Conservation (phyloP, 2,113 vertebrate species). For the Physeter macrocephalus region DNA sequence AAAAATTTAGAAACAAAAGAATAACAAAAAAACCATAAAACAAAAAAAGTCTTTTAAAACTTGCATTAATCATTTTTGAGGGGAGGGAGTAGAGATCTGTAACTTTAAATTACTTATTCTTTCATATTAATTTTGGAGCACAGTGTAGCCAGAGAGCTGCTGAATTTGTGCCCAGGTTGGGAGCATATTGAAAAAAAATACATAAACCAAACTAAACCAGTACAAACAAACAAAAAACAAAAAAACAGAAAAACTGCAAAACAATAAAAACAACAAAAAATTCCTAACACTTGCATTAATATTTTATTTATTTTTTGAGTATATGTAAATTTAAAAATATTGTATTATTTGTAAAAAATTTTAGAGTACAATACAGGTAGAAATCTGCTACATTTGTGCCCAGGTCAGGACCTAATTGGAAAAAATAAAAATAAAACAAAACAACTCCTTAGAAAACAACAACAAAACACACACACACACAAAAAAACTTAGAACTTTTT, state of each 20-base stretch:
- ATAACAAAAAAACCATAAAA: neutral
- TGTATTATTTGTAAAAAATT: neutral
- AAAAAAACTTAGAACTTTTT: neutral
- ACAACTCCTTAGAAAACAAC: neutral
- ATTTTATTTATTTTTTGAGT: conserved; percentile 5
- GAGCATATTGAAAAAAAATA: neutral
- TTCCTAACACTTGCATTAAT: neutral
- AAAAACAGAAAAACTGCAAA: neutral
- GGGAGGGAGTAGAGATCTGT: neutral
- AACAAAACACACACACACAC: neutral
- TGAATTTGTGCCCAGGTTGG: conserved; percentile 15
- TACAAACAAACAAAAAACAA: neutral
- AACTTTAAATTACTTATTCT: neutral
- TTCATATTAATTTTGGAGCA: conserved; percentile 29
- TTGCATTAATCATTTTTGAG: neutral
- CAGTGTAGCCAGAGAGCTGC: neutral
- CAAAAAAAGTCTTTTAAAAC: neutral
- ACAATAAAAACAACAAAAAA: neutral
- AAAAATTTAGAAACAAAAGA: neutral
- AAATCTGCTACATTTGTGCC: conserved; percentile 24
- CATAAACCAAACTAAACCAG: neutral
- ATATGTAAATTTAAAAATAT: conserved; percentile 11
- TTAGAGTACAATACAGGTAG: neutral
- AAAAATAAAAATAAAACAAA: neutral
- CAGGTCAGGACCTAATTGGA: neutral